Base-by-base conservation (phyloP, 2,888 invertebrate species). In the Callyntrura guangdongensis region DNA sequence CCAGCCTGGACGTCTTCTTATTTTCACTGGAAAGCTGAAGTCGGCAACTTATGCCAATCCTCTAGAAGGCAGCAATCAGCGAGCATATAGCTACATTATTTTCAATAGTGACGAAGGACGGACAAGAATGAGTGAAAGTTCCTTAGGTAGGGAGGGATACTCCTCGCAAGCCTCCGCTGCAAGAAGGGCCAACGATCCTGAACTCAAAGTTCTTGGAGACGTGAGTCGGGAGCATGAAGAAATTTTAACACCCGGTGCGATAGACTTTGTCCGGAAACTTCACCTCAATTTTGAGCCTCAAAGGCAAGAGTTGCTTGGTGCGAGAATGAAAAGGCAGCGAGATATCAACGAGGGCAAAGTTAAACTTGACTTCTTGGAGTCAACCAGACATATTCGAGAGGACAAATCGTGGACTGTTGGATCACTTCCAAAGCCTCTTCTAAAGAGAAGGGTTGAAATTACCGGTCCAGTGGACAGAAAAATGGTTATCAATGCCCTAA, bases 381-480 rank as follows among this genome's bases (percentile, higher is more conserved):
- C 85, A 5, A 93, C 92, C 2, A 89, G 87, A 17, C 27, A 79
- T 20, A 86, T 92, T 8, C 89, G 92, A 14, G 90, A 92, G 14
- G 91, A 92, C 49, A 84, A 86, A 9, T 45, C 84, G 12, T 92
- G 92, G 92, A 77, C 49, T 3, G 89, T 92, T 82, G 82, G 90
- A 5, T 90, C 92, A 17, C 79, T 92, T n/a, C 92, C 92, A 25
- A 69, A 56, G 49, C 83, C 92, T 11, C 45, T 92, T 45, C 77
- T 61, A 20, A 90, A 86, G 17, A 74, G 92, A 74, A 79, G 92
- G 36, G 92, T 92, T 14, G 92, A 92, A 72, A 92, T 92, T 67
- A 92, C 92, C 14, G 92, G 92, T 14, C 92, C 92, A 0, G 92
- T 92, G 0, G 92, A 92, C 59, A 83, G 92, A n/a, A 92, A 92